Evolutionary conservation across 2,797 vertebrate species (phyloP), one percentile per base, ranked within the genome.

Genomic region (Percopsis omiscomaycus): DNA sequence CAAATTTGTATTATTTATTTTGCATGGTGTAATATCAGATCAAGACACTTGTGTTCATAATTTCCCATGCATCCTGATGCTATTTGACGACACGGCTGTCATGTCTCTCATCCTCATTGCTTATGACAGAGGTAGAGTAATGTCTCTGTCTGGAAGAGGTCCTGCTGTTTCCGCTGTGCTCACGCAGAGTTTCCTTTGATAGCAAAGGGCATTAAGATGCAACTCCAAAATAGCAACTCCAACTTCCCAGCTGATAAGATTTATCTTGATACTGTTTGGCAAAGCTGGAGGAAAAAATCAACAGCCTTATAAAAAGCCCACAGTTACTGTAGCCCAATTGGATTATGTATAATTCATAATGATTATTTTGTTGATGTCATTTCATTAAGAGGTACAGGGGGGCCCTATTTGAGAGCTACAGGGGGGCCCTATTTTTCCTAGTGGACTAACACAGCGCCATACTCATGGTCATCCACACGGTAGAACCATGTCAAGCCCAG

Each of bases 41-140:
- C 68, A n/a, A 32, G 74, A 59, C 55, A 60, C 68, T 77, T 55
- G 44, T 22, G 47, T 72, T 86, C 66, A 74, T 79, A 66, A 86
- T 83, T 32, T 73, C 53, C 69, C 58, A 61, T 71, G 75, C 53
- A n/a, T 64, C 61, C 54, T 45, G 66, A 52, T 47, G 56, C 64
- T 66, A 66, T 53, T 30, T 1, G 69, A 71, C 72, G 76, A 82
- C 10, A 56, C 71, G 27, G 51, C 81, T 59, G 85, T 81, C 74
- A 49, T 61, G 78, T 73, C 78, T 85, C 75, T 69, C 75, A 51
- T 13, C 84, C 80, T 85, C 84, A 86, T 74, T 76, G 76, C 59
- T 67, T 73, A 11, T 78, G 88, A 86, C 85, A 74, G 73, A 51
- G 66, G 71, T 70, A 68, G 72, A 78, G 64, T 60, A 75, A 75